Evolutionary conservation across 1,140 invertebrate species (phyloP).

Genomic region (Pogonus chalceus): DNA sequence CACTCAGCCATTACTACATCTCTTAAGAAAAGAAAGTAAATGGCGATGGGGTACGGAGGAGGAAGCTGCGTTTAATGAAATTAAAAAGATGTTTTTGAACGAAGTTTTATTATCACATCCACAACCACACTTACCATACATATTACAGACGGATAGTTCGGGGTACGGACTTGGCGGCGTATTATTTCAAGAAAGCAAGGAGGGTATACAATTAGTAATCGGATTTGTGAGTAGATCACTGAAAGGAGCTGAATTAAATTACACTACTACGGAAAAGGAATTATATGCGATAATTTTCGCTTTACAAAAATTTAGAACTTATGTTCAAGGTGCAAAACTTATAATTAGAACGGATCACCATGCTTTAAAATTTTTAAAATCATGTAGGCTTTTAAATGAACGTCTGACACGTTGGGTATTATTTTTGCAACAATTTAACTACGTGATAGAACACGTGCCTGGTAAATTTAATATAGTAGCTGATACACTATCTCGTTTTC

Average conservation of each 20-base stretch:
- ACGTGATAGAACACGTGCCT: slow-evolving; percentile 28
- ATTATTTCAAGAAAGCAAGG: slow-evolving; percentile 18
- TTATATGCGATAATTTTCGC: not conserved
- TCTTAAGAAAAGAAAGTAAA: not conserved
- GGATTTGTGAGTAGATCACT: slow-evolving; percentile 22
- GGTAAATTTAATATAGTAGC: slow-evolving; percentile 21
- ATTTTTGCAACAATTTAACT: slow-evolving; percentile 34
- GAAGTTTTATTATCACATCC: not conserved
- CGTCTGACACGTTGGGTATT: slow-evolving; percentile 36
- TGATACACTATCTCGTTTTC: slow-evolving; percentile 20
- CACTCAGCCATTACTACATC: not conserved
- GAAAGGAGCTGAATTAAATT: not conserved
- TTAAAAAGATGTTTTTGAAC: not conserved
- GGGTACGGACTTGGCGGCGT: slow-evolving; percentile 18
- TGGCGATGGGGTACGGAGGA: not conserved
- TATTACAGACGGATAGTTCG: slow-evolving; percentile 19
- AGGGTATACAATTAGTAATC: slow-evolving; percentile 17
- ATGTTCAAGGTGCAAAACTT: slow-evolving; percentile 35
- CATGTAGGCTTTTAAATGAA: slow-evolving; percentile 30
- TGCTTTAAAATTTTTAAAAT: slow-evolving; percentile 33
- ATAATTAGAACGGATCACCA: slow-evolving; percentile 38
- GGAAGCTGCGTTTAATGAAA: not conserved
- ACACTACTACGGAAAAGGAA: not conserved
- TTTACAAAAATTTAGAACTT: too few relatives aligned
- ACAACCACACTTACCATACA: slow-evolving; percentile 12